Percentiles rank a stretch among this genome's conserved stretches.
Evolutionary conservation across 2,797 vertebrate species (phyloP).

Genomic region (Toxotes lorentzi): DNA sequence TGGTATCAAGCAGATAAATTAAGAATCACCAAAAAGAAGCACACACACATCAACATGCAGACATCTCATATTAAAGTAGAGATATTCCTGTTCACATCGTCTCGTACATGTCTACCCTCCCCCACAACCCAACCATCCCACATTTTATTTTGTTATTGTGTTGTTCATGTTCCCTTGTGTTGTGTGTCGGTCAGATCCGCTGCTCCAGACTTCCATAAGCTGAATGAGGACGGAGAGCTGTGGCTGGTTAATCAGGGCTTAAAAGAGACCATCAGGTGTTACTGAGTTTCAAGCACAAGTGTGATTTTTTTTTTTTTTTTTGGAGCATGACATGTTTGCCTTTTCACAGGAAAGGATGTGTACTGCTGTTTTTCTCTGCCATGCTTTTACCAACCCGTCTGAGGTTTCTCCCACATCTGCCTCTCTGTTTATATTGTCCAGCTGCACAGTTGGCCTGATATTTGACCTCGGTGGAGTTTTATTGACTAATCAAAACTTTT

Average conservation of each 20-base stretch:
- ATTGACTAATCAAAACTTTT: background rate
- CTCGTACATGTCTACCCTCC: background rate
- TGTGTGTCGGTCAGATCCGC: conserved; percentile 92
- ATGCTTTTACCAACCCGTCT: background rate
- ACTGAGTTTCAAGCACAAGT: conserved; percentile 76
- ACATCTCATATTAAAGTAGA: background rate
- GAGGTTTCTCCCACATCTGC: conserved; percentile 5
- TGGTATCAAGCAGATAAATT: too few relatives aligned
- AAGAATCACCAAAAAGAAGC: background rate
- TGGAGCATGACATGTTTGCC: conserved; percentile 62
- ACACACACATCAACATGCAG: background rate
- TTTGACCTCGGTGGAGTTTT: background rate
- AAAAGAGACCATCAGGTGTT: conserved; percentile 99
- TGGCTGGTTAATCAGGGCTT: conserved; percentile 99
- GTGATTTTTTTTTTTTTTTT: conserved; percentile 32
- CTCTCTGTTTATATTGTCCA: background rate
- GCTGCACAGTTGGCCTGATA: background rate
- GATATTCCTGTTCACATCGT: background rate
- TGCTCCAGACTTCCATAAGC: conserved; percentile 92
- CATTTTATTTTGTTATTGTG: conserved; percentile 67
- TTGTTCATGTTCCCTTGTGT: conserved; percentile 83
- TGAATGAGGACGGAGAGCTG: conserved; percentile 99
- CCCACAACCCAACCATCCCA: conserved; percentile 56
- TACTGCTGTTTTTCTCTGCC: conserved; percentile 44
- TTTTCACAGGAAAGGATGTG: conserved; percentile 39